Evolutionary conservation across 2,888 invertebrate species (phyloP).

Genomic region (Bombylius discolor): DNA sequence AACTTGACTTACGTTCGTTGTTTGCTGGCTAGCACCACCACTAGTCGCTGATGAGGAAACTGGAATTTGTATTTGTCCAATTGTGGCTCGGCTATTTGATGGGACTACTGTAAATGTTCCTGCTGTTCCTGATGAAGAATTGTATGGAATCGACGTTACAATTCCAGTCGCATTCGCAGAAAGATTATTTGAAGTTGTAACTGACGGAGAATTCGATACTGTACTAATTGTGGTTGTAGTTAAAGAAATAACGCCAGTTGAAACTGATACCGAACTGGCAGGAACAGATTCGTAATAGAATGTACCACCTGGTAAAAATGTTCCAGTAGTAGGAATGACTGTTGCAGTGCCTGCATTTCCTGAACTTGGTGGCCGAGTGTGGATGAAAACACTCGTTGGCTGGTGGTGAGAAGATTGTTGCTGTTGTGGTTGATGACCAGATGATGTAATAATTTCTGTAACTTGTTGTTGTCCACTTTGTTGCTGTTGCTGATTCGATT

Average conservation of each 20-base stretch:
- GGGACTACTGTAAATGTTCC: constrained; percentile 35
- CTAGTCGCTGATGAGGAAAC: constrained; percentile 16
- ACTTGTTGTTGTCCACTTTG: constrained; percentile 11
- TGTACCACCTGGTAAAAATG: constrained; percentile 28
- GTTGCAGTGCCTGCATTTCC: constrained; percentile 15
- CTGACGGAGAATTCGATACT: constrained; percentile 21
- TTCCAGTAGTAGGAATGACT: constrained; percentile 18
- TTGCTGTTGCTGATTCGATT: constrained; percentile 1
- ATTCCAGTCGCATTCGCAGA: constrained; percentile 12
- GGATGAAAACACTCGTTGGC: constrained; percentile 26
- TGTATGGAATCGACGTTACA: constrained; percentile 29
- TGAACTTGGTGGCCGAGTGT: constrained; percentile 21
- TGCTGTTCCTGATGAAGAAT: constrained; percentile 24
- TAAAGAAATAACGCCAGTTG: constrained; percentile 32
- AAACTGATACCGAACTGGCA: constrained; percentile 26
- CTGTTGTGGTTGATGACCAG: constrained; percentile 9
- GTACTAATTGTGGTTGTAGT: constrained; percentile 31
- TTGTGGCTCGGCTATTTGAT: constrained; percentile 20
- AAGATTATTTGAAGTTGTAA: constrained; percentile 16
- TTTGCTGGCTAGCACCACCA: constrained; percentile 5
- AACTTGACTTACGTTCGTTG: constrained; percentile 18
- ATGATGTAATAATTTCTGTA: constrained; percentile 14
- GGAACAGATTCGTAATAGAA: constrained; percentile 36
- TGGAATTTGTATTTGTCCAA: constrained; percentile 28
- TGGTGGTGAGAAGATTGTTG: constrained; percentile 6